phyloP scores from a whole-genome alignment of 2,888 invertebrate genomes.

The Andrena minutula region DNA sequence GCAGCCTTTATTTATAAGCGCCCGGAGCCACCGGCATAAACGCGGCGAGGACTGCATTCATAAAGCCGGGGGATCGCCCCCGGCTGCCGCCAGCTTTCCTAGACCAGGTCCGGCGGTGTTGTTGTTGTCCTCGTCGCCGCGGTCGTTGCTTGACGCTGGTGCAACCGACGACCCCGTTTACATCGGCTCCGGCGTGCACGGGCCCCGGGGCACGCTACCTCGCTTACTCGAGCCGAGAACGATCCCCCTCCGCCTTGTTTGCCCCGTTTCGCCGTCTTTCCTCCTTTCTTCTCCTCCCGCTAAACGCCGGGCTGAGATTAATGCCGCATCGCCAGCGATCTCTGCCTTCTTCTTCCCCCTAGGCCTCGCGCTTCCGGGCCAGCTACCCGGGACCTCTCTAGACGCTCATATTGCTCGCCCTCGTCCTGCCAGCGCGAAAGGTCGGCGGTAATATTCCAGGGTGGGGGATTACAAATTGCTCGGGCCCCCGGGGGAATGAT shows the following conservation, averaged over 20 bases:
- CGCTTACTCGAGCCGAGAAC: slow-evolving; percentile 75
- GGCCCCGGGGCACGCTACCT: slow-evolving; percentile 77
- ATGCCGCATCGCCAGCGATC: slow-evolving; percentile 48
- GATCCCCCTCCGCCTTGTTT: slow-evolving; percentile 46
- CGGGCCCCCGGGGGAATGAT: slow-evolving; percentile 1
- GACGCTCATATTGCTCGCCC: not conserved
- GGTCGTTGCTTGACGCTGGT: slow-evolving; percentile 66
- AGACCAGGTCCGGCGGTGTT: slow-evolving; percentile 54
- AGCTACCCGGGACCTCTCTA: not conserved
- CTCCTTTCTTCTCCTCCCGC: slow-evolving; percentile 19
- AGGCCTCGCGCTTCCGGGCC: slow-evolving; percentile 50
- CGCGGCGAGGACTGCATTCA: slow-evolving; percentile 81
- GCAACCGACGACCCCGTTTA: slow-evolving; percentile 79
- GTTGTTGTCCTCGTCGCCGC: slow-evolving; percentile 53
- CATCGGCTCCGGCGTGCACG: slow-evolving; percentile 68
- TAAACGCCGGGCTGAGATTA: slow-evolving; percentile 56
- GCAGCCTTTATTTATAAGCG: slow-evolving; percentile 82
- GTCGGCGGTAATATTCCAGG: not conserved
- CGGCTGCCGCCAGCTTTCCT: slow-evolving; percentile 69
- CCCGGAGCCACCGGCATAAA: slow-evolving; percentile 80
- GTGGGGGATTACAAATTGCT: slow-evolving; percentile 26
- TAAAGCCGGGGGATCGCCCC: slow-evolving; percentile 71
- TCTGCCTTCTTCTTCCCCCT: slow-evolving; percentile 23
- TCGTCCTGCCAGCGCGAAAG: not conserved
- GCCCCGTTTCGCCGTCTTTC: slow-evolving; percentile 2